phyloP scores from a whole-genome alignment of 2,797 vertebrate genomes.

The Onychomys torridus region DNA sequence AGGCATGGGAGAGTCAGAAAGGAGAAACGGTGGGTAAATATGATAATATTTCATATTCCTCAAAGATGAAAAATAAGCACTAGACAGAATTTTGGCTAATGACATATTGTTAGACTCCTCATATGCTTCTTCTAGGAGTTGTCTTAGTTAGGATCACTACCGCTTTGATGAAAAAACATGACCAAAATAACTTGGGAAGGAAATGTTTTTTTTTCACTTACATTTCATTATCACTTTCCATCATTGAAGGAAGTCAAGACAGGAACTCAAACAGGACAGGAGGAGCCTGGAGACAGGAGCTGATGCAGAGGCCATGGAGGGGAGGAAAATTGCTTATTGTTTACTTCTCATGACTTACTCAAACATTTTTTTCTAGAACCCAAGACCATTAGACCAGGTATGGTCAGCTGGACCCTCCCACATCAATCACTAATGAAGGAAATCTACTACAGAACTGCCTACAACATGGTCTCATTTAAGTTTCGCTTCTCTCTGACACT shows the following conservation, averaged over 20 bases:
- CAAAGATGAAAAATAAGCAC: neutral
- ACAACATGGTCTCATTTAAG: neutral
- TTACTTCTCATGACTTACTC: neutral
- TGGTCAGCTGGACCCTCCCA: no score
- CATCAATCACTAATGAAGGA: neutral
- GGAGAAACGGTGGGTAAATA: neutral
- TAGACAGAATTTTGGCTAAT: neutral
- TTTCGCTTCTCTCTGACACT: neutral
- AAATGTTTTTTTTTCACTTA: neutral
- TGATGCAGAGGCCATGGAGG: neutral
- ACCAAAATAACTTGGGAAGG: neutral
- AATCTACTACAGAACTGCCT: neutral
- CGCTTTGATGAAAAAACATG: neutral
- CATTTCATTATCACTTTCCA: neutral
- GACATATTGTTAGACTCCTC: neutral
- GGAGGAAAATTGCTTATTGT: neutral
- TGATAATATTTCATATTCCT: neutral
- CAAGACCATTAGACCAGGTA: neutral
- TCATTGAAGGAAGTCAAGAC: neutral
- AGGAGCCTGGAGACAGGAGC: neutral
- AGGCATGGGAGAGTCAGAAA: neutral
- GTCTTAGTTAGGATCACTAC: neutral
- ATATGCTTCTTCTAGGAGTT: neutral
- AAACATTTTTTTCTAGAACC: neutral
- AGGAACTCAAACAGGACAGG: neutral